Conservation (phyloP, 2,113 vertebrate species). For the Heterotilapia buettikoferi region DNA sequence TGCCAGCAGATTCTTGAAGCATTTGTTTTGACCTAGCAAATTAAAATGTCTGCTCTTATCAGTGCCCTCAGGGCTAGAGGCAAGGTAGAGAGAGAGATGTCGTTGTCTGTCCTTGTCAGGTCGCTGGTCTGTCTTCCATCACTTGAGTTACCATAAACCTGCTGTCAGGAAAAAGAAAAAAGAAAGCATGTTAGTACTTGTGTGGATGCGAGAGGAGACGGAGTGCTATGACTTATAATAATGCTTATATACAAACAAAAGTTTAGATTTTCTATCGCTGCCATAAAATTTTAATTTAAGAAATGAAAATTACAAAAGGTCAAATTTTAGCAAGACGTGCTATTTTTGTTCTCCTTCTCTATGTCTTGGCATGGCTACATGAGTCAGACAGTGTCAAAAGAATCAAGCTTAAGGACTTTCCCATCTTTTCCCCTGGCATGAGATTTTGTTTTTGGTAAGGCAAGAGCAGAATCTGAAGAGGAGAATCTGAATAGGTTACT, state of each 20-base stretch:
- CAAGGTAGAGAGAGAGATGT: slow-evolving; percentile 13
- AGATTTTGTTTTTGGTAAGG: background rate
- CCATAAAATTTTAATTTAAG: background rate
- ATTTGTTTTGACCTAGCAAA: slow-evolving; percentile 63
- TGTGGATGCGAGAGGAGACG: background rate
- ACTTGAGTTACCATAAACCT: slow-evolving; percentile 8
- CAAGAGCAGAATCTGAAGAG: background rate
- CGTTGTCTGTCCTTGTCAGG: slow-evolving; percentile 54
- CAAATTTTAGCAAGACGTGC: background rate
- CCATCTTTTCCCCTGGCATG: background rate
- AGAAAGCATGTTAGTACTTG: background rate
- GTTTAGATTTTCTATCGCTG: background rate
- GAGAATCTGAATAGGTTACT: background rate
- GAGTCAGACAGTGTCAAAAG: background rate
- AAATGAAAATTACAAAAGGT: background rate
- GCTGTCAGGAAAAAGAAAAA: slow-evolving; percentile 26
- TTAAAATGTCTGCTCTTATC: slow-evolving; percentile 68
- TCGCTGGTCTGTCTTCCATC: slow-evolving; percentile 15
- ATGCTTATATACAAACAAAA: background rate
- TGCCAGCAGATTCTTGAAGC: slow-evolving; percentile 43
- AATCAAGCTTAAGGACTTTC: background rate
- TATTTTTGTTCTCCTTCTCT: background rate
- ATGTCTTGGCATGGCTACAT: background rate
- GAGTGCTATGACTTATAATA: background rate
- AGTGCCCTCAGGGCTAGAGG: slow-evolving; percentile 31